Evolutionary conservation across 2,797 vertebrate genomes (phyloP).

Genomic region (Sebastes minor): DNA sequence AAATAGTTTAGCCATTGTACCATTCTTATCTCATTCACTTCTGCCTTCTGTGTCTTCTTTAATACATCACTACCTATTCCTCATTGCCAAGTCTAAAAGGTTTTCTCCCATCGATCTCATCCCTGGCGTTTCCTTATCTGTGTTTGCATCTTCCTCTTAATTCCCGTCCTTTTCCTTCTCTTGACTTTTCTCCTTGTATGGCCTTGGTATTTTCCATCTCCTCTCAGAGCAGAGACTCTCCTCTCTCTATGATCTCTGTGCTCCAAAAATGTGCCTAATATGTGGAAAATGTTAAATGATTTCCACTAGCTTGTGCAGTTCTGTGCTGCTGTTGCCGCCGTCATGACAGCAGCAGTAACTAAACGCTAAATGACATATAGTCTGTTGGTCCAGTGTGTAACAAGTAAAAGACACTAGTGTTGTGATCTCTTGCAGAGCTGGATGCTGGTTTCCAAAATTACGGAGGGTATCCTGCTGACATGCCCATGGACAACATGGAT

Average conservation of each 20-base stretch:
- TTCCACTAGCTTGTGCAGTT: background rate
- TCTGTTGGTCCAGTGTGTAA: background rate
- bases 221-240: conserved; percentile 3
- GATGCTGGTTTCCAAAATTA: conserved; percentile 56
- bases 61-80: background rate
- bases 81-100: background rate
- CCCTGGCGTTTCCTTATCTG: conserved; percentile 18
- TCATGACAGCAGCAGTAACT: background rate
- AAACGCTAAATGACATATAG: background rate
- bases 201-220: conserved; percentile 44
- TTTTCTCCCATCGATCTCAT: background rate
- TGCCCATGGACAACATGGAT: conserved; percentile 53
- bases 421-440: conserved; percentile 65
- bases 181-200: conserved; percentile 54
- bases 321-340: background rate
- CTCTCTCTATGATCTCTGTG: background rate
- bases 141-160: conserved; percentile 31
- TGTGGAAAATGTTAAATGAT: background rate
- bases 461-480: conserved; percentile 19
- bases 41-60: background rate
- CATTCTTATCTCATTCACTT: background rate
- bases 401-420: background rate
- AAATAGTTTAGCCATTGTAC: background rate
- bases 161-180: conserved; percentile 25
- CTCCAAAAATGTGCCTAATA: background rate